These are phyloP conservation scores for Tarsius wallacei DNA, from an alignment of 2,797 vertebrate species.

Conservation along the genomic window DNA sequence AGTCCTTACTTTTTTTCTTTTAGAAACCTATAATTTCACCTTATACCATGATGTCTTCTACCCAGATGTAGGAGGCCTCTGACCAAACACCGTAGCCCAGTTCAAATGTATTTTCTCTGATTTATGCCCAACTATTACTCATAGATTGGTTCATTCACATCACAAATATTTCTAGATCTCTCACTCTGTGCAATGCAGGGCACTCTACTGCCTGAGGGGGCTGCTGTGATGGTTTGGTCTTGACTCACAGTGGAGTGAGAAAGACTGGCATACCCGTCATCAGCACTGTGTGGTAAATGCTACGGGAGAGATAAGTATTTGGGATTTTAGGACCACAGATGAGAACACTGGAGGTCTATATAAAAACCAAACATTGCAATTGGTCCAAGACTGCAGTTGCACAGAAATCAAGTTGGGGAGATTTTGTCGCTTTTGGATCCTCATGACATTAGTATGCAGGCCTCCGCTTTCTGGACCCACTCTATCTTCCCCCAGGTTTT, in stretches of 20 bases:
- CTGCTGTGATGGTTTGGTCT: not conserved
- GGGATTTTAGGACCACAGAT: not conserved
- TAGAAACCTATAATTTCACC: slow-evolving; percentile 69
- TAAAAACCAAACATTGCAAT: not conserved
- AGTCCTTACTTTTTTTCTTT: slow-evolving; percentile 46
- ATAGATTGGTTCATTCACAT: not conserved
- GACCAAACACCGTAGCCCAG: not conserved
- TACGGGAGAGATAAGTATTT: not conserved
- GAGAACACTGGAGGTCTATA: not conserved
- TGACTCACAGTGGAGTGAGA: not conserved
- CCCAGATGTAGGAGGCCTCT: not conserved
- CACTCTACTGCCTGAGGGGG: not conserved
- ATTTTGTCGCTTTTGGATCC: not conserved
- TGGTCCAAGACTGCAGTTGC: not conserved
- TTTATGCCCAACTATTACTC: not conserved
- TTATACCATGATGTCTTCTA: not conserved
- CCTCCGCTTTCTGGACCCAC: not conserved
- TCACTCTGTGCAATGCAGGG: accelerated
- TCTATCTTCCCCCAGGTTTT: not conserved
- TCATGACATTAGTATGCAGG: accelerated
- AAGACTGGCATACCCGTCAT: not conserved
- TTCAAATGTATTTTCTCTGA: not conserved
- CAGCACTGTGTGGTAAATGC: not conserved
- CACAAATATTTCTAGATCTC: not conserved
- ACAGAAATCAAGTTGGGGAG: not conserved